phyloP scores from a whole-genome alignment of 2,113 vertebrate species.

The Psammodynastes pulverulentus region DNA sequence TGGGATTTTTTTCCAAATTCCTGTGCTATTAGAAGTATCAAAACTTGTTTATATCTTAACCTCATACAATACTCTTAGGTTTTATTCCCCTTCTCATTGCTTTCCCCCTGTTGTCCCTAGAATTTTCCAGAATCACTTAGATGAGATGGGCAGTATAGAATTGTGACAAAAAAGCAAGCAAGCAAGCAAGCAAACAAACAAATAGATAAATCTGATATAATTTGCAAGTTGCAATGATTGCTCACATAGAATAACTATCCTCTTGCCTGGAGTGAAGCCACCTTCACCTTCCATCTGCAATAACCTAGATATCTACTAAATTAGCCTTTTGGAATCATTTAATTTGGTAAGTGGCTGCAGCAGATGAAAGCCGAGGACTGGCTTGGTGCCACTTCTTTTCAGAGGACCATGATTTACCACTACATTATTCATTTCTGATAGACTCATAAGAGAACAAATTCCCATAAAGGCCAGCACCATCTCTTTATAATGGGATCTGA shows the following conservation, averaged over 20 bases:
- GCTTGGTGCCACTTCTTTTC: neutral
- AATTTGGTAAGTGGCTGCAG: neutral
- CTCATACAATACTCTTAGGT: slow-evolving; percentile 22
- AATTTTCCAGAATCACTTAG: neutral
- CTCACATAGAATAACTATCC: neutral
- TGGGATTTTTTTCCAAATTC: slow-evolving; percentile 25
- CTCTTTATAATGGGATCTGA: neutral
- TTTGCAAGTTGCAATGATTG: neutral
- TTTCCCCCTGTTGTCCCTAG: neutral
- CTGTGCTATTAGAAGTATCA: slow-evolving; percentile 39
- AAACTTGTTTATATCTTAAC: slow-evolving; percentile 49
- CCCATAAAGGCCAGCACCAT: neutral
- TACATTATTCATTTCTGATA: neutral
- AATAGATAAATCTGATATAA: neutral
- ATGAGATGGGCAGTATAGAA: neutral
- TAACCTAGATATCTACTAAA: neutral
- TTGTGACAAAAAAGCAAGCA: neutral
- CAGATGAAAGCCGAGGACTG: neutral
- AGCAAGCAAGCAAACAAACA: too few species aligned
- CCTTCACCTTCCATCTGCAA: neutral
- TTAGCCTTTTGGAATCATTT: neutral
- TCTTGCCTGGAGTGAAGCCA: neutral
- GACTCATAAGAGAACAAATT: neutral
- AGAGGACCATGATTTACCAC: neutral
- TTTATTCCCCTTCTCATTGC: neutral